Evolutionary conservation across 2,888 invertebrate genomes (phyloP), one percentile per base, ranked within the genome.

Genomic region (Drosophila leonis): DNA sequence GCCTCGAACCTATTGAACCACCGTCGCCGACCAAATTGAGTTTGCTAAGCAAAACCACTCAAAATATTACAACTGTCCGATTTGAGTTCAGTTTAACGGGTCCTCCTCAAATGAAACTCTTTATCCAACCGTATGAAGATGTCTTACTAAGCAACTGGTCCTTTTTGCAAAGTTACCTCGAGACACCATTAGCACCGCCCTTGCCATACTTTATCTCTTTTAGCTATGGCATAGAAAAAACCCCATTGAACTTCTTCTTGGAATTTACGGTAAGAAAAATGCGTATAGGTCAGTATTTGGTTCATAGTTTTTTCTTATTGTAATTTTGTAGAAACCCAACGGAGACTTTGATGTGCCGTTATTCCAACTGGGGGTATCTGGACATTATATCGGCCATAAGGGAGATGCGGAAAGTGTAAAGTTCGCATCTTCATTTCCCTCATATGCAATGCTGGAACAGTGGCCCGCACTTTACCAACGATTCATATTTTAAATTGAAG

Each of bases 391-490:
- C 42, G 35, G 54, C n/a, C 91, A 93, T 65, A 70, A 88, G 2
- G 92, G 93, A 49, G 94, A 94, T n/a, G 88, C 88, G 4, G 90
- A 93, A 37, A 75, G 73, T 90, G 52, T 10, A 29, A 76, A 91
- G n/a, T 93, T 94, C 65, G 79, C 94, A 54, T 65, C 39, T 44
- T 35, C 35, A 27, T 65, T 51, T 79, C 94, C 95, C 2, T 81
- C 93, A 18, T 94, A 94, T 93, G 89, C 93, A 0, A 59, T 91
- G 93, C 13, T 92, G 92, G 74, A 59, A 4, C 92, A 94, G 51
- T 94, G 94, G 93, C 92, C 94, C 18, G 93, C 93, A 35, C 92
- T 92, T n/a, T 94, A 94, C 72, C 91, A 93, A 76, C 79, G 91
- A 62, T 92, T 82, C 7, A 61, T 60, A 7, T 67, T 56, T 49